Conservation (phyloP, 2,888 invertebrate species). For the Pediacus dermestoides region DNA sequence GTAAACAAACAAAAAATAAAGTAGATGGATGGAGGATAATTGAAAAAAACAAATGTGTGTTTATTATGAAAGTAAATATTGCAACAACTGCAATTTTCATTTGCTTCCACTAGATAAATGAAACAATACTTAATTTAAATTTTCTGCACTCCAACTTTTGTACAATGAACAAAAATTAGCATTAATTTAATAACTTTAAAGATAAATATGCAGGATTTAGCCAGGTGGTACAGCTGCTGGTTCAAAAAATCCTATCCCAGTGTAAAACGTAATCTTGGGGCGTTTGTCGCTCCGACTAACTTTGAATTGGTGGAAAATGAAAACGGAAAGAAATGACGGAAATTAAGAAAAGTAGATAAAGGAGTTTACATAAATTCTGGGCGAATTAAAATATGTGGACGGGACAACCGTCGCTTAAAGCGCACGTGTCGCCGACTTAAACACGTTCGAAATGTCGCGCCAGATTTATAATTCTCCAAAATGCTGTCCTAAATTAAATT, state of each 20-base stretch:
- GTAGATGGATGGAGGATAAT: too few species aligned
- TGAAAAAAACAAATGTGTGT: too few species aligned
- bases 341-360: constrained; percentile 32
- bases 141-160: constrained; percentile 5
- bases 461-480: constrained; percentile 22
- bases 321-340: constrained; percentile 32
- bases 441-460: constrained; percentile 26
- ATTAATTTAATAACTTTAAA: constrained; percentile 5
- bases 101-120: too few species aligned
- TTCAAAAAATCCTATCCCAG: too few species aligned
- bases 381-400: constrained; percentile 33
- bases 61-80: too few species aligned
- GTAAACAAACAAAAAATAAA: too few species aligned
- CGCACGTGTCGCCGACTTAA: constrained; percentile 29
- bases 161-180: constrained; percentile 4
- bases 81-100: too few species aligned
- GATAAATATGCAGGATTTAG: too few species aligned
- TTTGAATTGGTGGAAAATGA: constrained; percentile 25
- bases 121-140: constrained; percentile 5
- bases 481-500: constrained; percentile 18
- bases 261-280: too few species aligned
- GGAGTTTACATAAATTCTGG: constrained; percentile 26
- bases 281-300: too few species aligned
- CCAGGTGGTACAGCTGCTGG: too few species aligned
- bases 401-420: constrained; percentile 25